Evolutionary conservation across 2,888 invertebrate genomes (phyloP), one percentile per base, ranked within the genome.

Genomic region (Pilophorus perplexus): DNA sequence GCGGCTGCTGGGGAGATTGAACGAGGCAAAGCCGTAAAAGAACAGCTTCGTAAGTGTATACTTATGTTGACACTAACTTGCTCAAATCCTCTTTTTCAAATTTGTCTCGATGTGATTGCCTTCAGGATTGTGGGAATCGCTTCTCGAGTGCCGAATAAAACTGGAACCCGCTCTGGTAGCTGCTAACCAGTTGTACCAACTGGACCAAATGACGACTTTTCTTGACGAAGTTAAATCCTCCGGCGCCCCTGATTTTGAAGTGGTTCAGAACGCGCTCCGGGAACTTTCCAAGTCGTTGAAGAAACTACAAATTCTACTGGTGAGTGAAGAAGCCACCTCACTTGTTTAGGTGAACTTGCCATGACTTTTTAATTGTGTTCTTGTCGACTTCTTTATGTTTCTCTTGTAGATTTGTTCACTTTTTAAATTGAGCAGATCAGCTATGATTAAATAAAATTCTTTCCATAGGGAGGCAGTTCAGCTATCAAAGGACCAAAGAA

Each of bases 121-220:
- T 74, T 27, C 67, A 80, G 79, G 74, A 62, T 66, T 93, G 1
- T 96, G 93, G 92, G 95, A 96, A 76, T 85, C 83, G 64, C 76
- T 96, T 3, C 76, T 96, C 22, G 93, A 96, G 78, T 82, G 87
- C 75, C 82, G 96, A 71, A 95, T 96, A 72, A 88, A 90, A 74
- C 77, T 94, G 22, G 95, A 96, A 76, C 90, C 93, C 76, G 84
- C 88, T 73, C 76, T 93, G 59, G 78, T 82, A 44, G 82, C 84
- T 12, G 84, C 87, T 0, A 95, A 95, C 77, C 86, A 85, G 75
- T 81, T 95, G 78, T 94, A 94, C 0, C 83, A 88, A 72, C 75
- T 78, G 18, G 81, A 84, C 5, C 46, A 46, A 20, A 62, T 62
- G 62, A 3, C 14, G 14, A 28, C 6, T 8, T 62, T 62, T 20